Evolutionary conservation across 2,888 invertebrate species (phyloP).

Genomic region (Prosopocoilus inquinatus): DNA sequence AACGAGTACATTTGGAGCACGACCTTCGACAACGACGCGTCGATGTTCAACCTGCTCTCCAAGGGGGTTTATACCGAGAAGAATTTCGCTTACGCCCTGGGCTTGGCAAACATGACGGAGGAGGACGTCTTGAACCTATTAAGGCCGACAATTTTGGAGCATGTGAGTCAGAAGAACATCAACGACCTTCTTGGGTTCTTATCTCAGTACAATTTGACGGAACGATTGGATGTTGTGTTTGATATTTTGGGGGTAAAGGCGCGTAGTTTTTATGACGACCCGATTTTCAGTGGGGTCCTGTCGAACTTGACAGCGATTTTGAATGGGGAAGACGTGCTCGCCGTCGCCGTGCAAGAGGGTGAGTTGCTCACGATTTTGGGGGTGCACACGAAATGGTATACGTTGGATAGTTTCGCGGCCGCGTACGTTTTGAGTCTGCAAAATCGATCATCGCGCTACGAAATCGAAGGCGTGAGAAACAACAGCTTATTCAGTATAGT

Average conservation of each 20-base stretch:
- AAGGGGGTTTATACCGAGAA: slow-evolving; percentile 21
- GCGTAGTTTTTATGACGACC: slow-evolving; percentile 11
- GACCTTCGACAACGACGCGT: slow-evolving; percentile 16
- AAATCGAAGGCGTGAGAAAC: too few species aligned
- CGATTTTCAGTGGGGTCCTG: slow-evolving; percentile 13
- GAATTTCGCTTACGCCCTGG: slow-evolving; percentile 11
- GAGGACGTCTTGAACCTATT: slow-evolving; percentile 13
- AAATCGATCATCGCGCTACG: not conserved
- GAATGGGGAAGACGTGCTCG: slow-evolving; percentile 17
- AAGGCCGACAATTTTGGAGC: not conserved
- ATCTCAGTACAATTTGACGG: not conserved
- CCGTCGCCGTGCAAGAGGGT: slow-evolving; percentile 11
- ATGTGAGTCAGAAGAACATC: not conserved
- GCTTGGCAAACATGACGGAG: slow-evolving; percentile 12
- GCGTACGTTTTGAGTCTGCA: slow-evolving; percentile 6
- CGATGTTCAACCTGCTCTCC: slow-evolving; percentile 15
- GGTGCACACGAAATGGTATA: not conserved
- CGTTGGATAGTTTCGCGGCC: not conserved
- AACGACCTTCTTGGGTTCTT: not conserved
- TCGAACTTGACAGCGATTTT: slow-evolving; percentile 13
- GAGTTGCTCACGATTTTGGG: slow-evolving; percentile 15
- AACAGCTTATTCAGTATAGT: too few species aligned
- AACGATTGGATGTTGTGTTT: slow-evolving; percentile 14
- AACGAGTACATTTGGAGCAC: slow-evolving; percentile 13
- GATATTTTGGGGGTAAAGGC: slow-evolving; percentile 12